Percentiles rank a stretch among this genome's conserved stretches.
Evolutionary conservation across 2,888 invertebrate genomes (phyloP).

Genomic region (Schizaphis graminum): DNA sequence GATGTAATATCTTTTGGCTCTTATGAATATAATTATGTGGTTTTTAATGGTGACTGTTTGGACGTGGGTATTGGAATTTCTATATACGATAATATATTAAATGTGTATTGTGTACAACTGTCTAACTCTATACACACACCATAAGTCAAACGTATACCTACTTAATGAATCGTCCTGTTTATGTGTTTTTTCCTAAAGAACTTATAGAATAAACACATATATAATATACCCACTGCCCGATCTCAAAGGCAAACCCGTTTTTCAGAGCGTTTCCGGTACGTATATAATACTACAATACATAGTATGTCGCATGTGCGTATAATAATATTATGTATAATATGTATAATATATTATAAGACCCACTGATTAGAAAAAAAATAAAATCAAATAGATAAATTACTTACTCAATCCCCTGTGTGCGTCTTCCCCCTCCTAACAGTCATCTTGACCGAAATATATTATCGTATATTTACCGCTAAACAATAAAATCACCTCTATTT

Average conservation of each 20-base stretch:
- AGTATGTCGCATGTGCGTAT: neutral
- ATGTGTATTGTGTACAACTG: neutral
- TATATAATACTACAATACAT: neutral
- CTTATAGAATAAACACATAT: neutral
- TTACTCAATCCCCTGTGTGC: neutral
- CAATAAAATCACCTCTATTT: neutral
- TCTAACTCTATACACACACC: neutral
- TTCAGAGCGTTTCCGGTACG: neutral
- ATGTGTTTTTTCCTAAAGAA: neutral
- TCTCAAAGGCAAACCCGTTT: constrained; percentile 20
- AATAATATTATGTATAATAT: neutral
- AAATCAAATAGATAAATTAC: neutral
- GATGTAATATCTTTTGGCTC: neutral
- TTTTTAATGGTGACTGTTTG: neutral
- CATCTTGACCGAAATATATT: neutral
- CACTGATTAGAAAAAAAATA: neutral
- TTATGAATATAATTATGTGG: neutral
- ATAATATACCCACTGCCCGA: neutral
- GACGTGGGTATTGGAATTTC: neutral
- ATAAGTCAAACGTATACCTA: neutral
- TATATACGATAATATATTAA: neutral
- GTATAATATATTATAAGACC: neutral
- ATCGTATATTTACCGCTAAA: neutral
- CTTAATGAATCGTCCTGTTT: constrained; percentile 4
- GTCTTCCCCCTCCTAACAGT: neutral